These are phyloP conservation scores for Drosophila picticornis DNA, from an alignment of 2,888 invertebrate species.

Conservation along the genomic window DNA sequence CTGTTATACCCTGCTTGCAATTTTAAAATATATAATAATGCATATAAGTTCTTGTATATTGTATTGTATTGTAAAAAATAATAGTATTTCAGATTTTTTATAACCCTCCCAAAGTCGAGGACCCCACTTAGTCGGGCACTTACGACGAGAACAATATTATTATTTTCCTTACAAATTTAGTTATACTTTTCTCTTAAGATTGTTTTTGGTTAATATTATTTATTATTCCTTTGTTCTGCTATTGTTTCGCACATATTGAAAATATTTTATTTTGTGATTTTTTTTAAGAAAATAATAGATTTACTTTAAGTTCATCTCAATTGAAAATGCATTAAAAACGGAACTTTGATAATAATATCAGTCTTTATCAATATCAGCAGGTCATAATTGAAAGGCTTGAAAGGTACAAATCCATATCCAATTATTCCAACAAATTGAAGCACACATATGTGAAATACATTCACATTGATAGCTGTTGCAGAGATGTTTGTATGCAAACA, in stretches of 20 bases:
- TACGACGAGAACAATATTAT: background rate
- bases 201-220: background rate
- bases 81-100: background rate
- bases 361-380: too few species aligned
- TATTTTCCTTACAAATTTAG: background rate
- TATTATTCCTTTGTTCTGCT: background rate
- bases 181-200: background rate
- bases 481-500: slow-evolving; percentile 40
- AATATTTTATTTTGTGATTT: too few species aligned
- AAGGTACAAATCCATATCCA: slow-evolving; percentile 7
- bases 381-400: too few species aligned
- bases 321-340: background rate
- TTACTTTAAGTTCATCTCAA: background rate
- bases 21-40: background rate
- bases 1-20: background rate
- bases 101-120: background rate
- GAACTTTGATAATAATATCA: background rate
- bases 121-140: background rate
- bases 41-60: accelerated
- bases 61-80: too few species aligned
- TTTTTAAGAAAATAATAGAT: background rate
- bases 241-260: too few species aligned
- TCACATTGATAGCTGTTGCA: slow-evolving; percentile 42
- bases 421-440: slow-evolving; percentile 27
- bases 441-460: background rate